These are phyloP conservation scores for Drosophila greeni DNA, from an alignment of 2,888 invertebrate genomes.

Conservation along the genomic window DNA sequence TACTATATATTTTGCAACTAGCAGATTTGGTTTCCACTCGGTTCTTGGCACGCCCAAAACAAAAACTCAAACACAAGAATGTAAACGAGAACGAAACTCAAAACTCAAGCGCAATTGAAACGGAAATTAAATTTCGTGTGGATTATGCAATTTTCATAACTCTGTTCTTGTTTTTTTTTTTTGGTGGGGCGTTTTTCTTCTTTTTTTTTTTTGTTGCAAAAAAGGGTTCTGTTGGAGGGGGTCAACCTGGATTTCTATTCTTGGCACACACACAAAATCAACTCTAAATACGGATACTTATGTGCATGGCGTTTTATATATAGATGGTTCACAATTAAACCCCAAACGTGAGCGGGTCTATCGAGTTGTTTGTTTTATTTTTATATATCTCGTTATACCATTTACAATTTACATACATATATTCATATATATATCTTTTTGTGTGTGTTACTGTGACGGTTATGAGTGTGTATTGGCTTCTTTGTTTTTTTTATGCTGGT, in stretches of 20 bases:
- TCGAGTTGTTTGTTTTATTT: constrained; percentile 31
- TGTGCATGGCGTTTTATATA: constrained; percentile 30
- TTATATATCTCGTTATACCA: constrained; percentile 34
- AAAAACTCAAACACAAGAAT: constrained; percentile 36
- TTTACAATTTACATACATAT: constrained; percentile 51
- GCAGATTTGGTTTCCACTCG: constrained; percentile 90
- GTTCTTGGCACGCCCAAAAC: constrained; percentile 81
- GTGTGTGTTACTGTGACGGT: constrained; percentile 8
- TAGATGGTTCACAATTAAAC: constrained; percentile 44
- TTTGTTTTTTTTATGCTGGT: constrained; percentile 15
- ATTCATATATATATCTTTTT: constrained; percentile 11
- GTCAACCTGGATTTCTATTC: constrained; percentile 24
- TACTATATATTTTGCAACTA: constrained; percentile 27
- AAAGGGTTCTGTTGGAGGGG: constrained; percentile 19
- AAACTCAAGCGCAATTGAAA: constrained; percentile 37
- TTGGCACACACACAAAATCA: constrained; percentile 31
- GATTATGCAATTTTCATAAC: constrained; percentile 34
- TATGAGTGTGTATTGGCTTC: constrained; percentile 18
- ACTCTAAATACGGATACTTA: constrained; percentile 37
- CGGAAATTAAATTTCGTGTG: constrained; percentile 33
- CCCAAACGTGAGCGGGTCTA: constrained; percentile 36
- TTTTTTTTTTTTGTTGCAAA: constrained; percentile 3
- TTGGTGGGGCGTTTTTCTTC: constrained; percentile 1
- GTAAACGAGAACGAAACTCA: constrained; percentile 16
- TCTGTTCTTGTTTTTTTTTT: constrained; percentile 6